Percentiles rank a stretch among this genome's conserved stretches.
phyloP scores from a whole-genome alignment of 35 echinoderm and acorn worm genomes.

The Ophiothrix spiculata region DNA sequence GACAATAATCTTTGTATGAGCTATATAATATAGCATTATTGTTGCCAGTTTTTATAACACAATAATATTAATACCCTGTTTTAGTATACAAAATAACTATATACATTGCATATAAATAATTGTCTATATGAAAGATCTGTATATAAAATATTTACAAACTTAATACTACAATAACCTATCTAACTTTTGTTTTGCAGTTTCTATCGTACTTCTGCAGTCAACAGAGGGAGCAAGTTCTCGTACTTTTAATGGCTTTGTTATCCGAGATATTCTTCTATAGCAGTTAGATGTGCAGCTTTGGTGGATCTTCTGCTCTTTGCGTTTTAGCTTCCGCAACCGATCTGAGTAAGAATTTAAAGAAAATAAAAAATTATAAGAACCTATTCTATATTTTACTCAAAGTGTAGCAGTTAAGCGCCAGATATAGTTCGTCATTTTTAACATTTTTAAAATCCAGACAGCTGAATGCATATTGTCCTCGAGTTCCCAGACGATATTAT shows the following conservation, averaged over 20 bases:
- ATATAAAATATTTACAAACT: not conserved
- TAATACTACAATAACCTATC: not conserved
- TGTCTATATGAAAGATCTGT: not conserved
- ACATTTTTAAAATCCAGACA: too few relatives aligned
- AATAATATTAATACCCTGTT: not conserved
- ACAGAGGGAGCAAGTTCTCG: conserved; percentile 5
- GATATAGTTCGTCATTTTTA: too few relatives aligned
- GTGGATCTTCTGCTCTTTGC: conserved; percentile 46
- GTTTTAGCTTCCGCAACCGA: conserved; percentile 47
- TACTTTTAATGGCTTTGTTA: conserved; percentile 16
- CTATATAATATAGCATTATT: not conserved
- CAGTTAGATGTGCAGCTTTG: conserved; percentile 32
- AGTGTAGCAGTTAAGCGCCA: too few relatives aligned
- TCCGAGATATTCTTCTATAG: conserved; percentile 4
- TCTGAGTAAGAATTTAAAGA: conserved; percentile 4
- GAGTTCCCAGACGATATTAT: too few relatives aligned
- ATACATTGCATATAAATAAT: conserved; percentile 15
- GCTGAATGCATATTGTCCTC: too few relatives aligned
- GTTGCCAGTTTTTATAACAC: not conserved
- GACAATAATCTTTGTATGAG: too few relatives aligned
- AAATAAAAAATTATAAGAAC: too few relatives aligned
- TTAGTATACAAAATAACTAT: not conserved
- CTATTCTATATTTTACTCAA: too few relatives aligned
- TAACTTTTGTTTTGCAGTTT: not conserved
- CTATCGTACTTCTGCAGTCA: conserved; percentile 21